Evolutionary conservation across 2,888 invertebrate species (phyloP).

Genomic region (Bembecia ichneumoniformis): DNA sequence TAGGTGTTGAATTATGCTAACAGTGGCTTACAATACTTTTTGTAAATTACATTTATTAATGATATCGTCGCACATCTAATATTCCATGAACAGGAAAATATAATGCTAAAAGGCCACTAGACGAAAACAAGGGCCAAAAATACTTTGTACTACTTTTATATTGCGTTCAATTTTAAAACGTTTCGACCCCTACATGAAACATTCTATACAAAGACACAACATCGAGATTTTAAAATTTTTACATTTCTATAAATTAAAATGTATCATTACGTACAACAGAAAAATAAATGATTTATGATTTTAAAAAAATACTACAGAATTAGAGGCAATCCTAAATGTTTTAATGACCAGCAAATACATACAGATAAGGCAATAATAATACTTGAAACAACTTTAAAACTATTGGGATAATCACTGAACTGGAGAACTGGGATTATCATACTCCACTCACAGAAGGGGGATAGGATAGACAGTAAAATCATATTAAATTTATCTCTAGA

Average conservation of each 20-base stretch:
- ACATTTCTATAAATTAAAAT: slow-evolving; percentile 16
- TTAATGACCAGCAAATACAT: slow-evolving; percentile 17
- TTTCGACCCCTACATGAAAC: slow-evolving; percentile 15
- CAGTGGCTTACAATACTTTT: slow-evolving; percentile 40
- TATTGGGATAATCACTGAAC: neutral
- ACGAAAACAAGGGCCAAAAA: neutral
- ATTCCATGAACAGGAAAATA: slow-evolving; percentile 28
- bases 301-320: too few species aligned
- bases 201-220: slow-evolving; percentile 44
- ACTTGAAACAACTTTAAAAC: slow-evolving; percentile 1
- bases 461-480: too few species aligned
- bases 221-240: slow-evolving; percentile 39
- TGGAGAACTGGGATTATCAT: neutral
- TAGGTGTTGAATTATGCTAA: slow-evolving; percentile 24
- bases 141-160: neutral
- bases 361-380: slow-evolving; percentile 11
- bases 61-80: slow-evolving; percentile 20
- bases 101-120: slow-evolving; percentile 32
- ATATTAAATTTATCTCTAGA: too few species aligned
- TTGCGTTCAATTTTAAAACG: slow-evolving; percentile 1
- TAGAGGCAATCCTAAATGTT: neutral
- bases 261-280: too few species aligned
- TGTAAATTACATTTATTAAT: slow-evolving; percentile 32
- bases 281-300: too few species aligned
- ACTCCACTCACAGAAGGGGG: too few species aligned